Base-by-base conservation (phyloP, 1,140 invertebrate species). In the Euura saliciscinereae region DNA sequence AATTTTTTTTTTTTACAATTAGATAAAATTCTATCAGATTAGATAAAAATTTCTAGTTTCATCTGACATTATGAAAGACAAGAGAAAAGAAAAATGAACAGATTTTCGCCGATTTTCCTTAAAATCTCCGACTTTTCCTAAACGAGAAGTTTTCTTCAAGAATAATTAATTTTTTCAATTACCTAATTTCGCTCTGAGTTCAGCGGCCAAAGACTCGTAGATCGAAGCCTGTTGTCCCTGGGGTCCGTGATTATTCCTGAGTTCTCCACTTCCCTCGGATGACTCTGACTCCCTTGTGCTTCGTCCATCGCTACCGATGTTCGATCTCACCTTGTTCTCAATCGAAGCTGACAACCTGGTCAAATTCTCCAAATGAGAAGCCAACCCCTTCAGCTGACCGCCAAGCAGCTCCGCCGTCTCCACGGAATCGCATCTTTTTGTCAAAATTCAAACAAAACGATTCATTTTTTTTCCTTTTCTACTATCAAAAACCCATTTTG, bases 201-300 rank as follows among this genome's bases (percentile, higher is more conserved):
- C 97, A 0, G 96, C 96, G 5, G 97, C 96, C 75, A 99, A 87
- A 45, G 95, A 97, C 84, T 98, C 96, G 83, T 97, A 98, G 13
- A 97, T 89, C 71, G 90, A 91, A 66, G 93, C 91, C 45, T 93
- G 88, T 78, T 90, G 88, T 74, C 89, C 91, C 68, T 83, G 88
- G 82, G 85, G 72, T 88, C 89, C 75, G 87, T 82, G 66, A 28
- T 28, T 28, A 28, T 28, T 28, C 87, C 88, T 88, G 84, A 89
- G 77, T 79, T 93, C 92, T 76, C 93, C 93, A 72, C 92, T 94
- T 73, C 87, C 87, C 75, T 88, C 88, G n/a, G 87, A 89, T 0
- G 92, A 93, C 76, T 94, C 93, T 6, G 93, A 94, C 75, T 94
- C 93, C 6, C 93, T 90, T 59, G 93, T 93, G 71, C 92, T 92